Evolutionary conservation across 2,888 invertebrate genomes (phyloP), one percentile per base, ranked within the genome.

Genomic region (Shargacucullia verbasci): DNA sequence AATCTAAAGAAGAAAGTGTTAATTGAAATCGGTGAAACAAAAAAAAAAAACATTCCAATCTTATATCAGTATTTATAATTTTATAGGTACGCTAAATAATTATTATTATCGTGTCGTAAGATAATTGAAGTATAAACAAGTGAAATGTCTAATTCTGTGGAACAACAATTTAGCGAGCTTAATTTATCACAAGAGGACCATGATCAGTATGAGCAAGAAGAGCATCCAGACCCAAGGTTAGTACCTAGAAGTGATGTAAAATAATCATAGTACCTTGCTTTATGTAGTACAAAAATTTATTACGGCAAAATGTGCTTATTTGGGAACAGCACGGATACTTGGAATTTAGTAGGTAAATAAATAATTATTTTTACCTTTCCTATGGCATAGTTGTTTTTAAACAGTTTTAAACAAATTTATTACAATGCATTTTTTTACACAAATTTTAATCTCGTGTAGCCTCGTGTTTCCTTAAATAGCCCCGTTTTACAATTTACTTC

Each of bases 151-250:
- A 92, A 89, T 79, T 92, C 90, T 68, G 90, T 95, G 94, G 95
- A 95, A 76, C 92, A 95, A 87, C 96, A 96, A 86, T 96, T 96
- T 91, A 95, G 95, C 87, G 96, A 96, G 82, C 94, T 96, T 81
- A 96, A 95, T 85, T 90, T 95, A 72, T 95, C 95, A 66, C 96
- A 96, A 85, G 96, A 96, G 85, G 96, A 96, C 86, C 95, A 96
- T 78, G 96, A 96, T 91, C 96, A 96, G 91, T 96, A 96, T 88
- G 96, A 96, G 87, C 95, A 95, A 66, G 95, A 95, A 75, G 95
- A 95, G 77, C 86, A 84, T 52, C 94, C 89, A 75, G 95, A 95
- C 77, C 94, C 92, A 82, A 95, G 95, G 95, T 95, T 88, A 88
- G 94, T 87, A 58, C 15, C 29, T 9, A 29, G 27, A 27, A 5